Percentiles rank a stretch among this genome's conserved stretches.
These are phyloP conservation scores for Sweltsa coloradensis DNA, from an alignment of 1,140 invertebrate genomes.

Conservation along the genomic window DNA sequence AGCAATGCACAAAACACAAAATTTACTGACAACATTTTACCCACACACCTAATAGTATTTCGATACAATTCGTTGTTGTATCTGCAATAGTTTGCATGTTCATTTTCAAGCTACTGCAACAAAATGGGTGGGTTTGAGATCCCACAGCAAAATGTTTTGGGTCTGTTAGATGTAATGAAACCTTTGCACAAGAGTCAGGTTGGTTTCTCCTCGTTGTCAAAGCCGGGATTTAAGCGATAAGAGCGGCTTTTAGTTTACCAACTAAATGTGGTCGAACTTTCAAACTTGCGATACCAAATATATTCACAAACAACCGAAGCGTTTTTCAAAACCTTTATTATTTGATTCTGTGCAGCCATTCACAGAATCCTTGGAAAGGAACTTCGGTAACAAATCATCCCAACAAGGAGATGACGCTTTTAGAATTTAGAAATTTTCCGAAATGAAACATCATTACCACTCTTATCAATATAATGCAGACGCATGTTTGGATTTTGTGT, in stretches of 20 bases:
- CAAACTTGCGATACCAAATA: not conserved
- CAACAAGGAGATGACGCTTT: too few species aligned
- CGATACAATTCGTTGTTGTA: not conserved
- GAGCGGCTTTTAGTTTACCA: not conserved
- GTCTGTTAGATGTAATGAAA: not conserved
- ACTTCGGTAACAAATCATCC: too few species aligned
- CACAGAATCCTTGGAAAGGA: conserved; percentile 28
- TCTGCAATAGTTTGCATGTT: not conserved
- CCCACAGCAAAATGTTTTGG: not conserved
- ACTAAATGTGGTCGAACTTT: not conserved
- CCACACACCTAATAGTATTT: not conserved
- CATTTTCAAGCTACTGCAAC: conserved; percentile 2
- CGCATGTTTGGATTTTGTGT: too few species aligned
- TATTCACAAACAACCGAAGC: conserved; percentile 11
- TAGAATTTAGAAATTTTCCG: too few species aligned
- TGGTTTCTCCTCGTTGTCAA: not conserved
- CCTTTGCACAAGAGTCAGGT: conserved; percentile 5
- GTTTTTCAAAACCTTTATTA: conserved; percentile 10
- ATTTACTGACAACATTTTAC: conserved; percentile 13
- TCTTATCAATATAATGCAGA: too few species aligned
- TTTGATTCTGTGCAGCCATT: conserved; percentile 35
- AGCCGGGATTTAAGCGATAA: not conserved
- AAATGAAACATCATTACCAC: too few species aligned
- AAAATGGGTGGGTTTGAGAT: not conserved
- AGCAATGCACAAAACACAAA: conserved; percentile 10